Conservation (phyloP, 2,797 vertebrate genomes). For the Bovichtus diacanthus region DNA sequence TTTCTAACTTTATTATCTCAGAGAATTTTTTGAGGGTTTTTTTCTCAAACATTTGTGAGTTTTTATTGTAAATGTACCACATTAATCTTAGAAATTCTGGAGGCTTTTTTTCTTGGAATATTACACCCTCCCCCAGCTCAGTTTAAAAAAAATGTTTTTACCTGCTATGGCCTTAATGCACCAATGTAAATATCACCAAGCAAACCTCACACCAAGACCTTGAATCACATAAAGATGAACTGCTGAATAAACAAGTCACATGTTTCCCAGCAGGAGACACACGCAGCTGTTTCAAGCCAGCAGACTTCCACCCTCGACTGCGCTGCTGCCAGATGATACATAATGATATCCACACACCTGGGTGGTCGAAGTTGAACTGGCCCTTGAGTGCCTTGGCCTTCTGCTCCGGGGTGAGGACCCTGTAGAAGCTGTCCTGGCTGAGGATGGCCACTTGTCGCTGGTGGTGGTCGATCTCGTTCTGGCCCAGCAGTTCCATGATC, state of each 20-base stretch:
- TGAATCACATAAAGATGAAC: not conserved
- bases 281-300: not conserved
- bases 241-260: not conserved
- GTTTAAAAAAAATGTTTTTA: no score
- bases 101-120: no score
- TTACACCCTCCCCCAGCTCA: no score
- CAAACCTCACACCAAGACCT: not conserved
- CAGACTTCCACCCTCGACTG: not conserved
- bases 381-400: constrained; percentile 94
- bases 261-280: not conserved
- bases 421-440: constrained; percentile 97
- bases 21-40: no score
- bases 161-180: no score
- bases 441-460: constrained; percentile 96
- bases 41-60: no score
- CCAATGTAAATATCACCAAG: no score
- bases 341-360: constrained; percentile 80
- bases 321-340: not conserved
- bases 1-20: no score
- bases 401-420: constrained; percentile 92
- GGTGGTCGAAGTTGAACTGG: constrained; percentile 98
- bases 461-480: constrained; percentile 94
- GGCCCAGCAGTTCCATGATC: constrained; percentile 95
- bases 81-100: no score
- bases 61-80: no score